These are phyloP conservation scores for Philaethria dido DNA, from an alignment of 2,888 invertebrate species.

Conservation along the genomic window DNA sequence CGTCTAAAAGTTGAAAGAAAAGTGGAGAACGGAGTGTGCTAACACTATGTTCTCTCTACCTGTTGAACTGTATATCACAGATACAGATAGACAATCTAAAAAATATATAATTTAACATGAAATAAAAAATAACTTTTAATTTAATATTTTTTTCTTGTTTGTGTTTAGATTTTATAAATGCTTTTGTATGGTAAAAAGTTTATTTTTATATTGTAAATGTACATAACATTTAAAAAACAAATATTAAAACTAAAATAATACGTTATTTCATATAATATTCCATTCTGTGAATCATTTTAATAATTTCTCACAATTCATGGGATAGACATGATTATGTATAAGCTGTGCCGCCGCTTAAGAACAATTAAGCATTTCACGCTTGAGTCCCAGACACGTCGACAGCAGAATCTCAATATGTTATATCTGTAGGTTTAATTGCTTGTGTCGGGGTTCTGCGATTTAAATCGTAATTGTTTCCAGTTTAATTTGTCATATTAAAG, in stretches of 20 bases:
- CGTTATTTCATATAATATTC: neutral
- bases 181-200: no score
- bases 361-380: conserved; percentile 38
- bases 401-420: conserved; percentile 14
- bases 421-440: neutral
- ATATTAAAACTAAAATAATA: conserved; percentile 3
- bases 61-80: no score
- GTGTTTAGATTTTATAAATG: no score
- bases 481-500: conserved; percentile 4
- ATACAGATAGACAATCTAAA: no score
- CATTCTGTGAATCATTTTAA: conserved; percentile 14
- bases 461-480: neutral
- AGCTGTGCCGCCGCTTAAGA: conserved; percentile 10
- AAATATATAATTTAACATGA: no score
- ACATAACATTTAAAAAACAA: neutral
- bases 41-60: no score
- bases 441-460: neutral
- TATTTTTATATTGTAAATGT: neutral
- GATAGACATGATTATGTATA: conserved; percentile 14
- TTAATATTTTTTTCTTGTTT: no score
- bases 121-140: no score
- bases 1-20: no score
- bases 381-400: conserved; percentile 18
- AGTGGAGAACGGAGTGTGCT: no score
- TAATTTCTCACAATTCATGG: conserved; percentile 11